A percentile compares a stretch with the other conserved stretches of the same genome.
Conservation (phyloP, 2,888 invertebrate species). For the Noctua janthina region DNA sequence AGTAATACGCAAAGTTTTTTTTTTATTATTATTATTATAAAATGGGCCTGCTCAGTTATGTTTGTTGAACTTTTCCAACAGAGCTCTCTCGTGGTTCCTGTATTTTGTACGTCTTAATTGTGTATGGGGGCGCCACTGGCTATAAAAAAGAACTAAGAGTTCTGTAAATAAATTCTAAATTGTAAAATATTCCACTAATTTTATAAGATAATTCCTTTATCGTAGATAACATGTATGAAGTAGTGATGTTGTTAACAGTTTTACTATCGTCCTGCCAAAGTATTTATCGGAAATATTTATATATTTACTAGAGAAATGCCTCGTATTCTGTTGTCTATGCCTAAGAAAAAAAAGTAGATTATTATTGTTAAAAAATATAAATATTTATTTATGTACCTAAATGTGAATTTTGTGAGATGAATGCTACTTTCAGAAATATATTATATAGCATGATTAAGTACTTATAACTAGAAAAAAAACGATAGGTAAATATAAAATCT, state of each 20-base stretch:
- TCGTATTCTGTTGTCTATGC: constrained; percentile 35
- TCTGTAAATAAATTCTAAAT: constrained; percentile 50
- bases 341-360: constrained; percentile 39
- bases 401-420: constrained; percentile 40
- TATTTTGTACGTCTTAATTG: no score
- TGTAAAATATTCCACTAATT: constrained; percentile 52
- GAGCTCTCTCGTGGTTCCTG: not conserved
- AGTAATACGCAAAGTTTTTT: not conserved
- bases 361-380: constrained; percentile 55
- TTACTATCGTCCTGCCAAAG: constrained; percentile 64
- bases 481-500: not conserved
- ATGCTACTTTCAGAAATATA: constrained; percentile 46
- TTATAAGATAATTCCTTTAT: constrained; percentile 46
- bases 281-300: constrained; percentile 47
- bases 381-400: constrained; percentile 65
- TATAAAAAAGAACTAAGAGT: constrained; percentile 42
- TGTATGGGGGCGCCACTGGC: constrained; percentile 1
- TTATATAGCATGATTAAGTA: constrained; percentile 22
- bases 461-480: constrained; percentile 17
- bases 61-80: not conserved
- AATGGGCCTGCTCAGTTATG: no score
- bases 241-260: constrained; percentile 64
- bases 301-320: constrained; percentile 39
- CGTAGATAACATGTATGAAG: constrained; percentile 63
- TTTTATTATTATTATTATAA: no score